A percentile compares a stretch with the other conserved stretches of the same genome.
Evolutionary conservation across 2,797 vertebrate genomes (phyloP).

Genomic region (Peromyscus aztecus): DNA sequence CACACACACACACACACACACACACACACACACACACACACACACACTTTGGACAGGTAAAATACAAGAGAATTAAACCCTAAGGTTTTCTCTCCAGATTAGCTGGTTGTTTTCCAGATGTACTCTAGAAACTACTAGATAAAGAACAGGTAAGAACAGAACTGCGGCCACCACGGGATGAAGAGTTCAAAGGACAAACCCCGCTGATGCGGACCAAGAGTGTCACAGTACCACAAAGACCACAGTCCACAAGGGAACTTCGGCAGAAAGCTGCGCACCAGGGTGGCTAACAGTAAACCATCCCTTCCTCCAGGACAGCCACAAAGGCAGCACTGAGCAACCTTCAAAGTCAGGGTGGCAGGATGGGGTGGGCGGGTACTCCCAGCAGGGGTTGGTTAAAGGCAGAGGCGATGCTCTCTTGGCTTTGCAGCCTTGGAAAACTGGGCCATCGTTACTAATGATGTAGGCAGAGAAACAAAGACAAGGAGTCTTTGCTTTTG

Average conservation of each 20-base stretch:
- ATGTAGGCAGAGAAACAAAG: slow-evolving; percentile 65
- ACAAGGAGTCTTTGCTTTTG: slow-evolving; percentile 68
- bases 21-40: not conserved
- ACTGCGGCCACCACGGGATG: not conserved
- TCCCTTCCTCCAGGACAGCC: not conserved
- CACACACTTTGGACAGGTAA: not conserved
- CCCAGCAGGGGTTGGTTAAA: slow-evolving; percentile 53
- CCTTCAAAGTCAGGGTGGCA: slow-evolving; percentile 52
- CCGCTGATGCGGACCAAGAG: not conserved
- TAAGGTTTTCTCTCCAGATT: not conserved
- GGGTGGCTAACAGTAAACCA: not conserved
- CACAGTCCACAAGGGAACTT: not conserved
- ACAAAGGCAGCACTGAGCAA: not conserved
- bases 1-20: slow-evolving; percentile 9
- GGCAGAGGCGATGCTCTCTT: slow-evolving; percentile 21
- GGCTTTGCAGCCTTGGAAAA: slow-evolving; percentile 69
- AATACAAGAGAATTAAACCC: not conserved
- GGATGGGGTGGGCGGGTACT: not conserved
- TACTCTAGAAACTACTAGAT: not conserved
- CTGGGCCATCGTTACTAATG: slow-evolving; percentile 60
- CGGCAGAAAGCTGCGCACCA: not conserved
- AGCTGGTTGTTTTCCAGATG: not conserved
- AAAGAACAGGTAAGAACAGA: not conserved
- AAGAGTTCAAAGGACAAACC: slow-evolving; percentile 28
- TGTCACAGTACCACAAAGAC: not conserved